phyloP scores from a whole-genome alignment of 1,140 invertebrate genomes.

The Ips nitidus region DNA sequence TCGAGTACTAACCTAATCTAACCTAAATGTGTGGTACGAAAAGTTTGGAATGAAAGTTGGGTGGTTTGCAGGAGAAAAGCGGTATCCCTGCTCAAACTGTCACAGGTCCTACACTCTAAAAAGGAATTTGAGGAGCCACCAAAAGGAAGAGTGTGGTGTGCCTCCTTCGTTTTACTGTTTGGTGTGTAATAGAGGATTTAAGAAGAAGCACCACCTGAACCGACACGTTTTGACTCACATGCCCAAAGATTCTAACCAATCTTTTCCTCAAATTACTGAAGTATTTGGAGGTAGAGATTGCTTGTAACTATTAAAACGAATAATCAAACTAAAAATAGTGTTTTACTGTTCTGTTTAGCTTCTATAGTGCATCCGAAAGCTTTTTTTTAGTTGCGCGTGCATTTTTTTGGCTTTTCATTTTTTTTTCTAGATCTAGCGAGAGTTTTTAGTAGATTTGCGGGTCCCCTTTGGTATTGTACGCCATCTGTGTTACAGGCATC shows the following conservation, averaged over 20 bases:
- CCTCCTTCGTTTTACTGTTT: constrained; percentile 52
- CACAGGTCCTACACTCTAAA: constrained; percentile 43
- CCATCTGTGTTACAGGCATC: constrained; percentile 27
- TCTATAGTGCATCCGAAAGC: neutral
- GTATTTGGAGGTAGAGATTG: too few species aligned
- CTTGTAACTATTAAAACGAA: too few species aligned
- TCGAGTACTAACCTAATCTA: too few species aligned
- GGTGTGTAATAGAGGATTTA: constrained; percentile 69
- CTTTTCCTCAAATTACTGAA: too few species aligned
- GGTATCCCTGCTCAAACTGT: constrained; percentile 42
- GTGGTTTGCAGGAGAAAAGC: neutral
- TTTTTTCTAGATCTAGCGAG: neutral
- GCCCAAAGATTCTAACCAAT: neutral
- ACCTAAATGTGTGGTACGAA: too few species aligned
- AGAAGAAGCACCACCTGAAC: constrained; percentile 57
- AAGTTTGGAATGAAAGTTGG: too few species aligned
- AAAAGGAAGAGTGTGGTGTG: constrained; percentile 44
- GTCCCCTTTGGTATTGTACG: constrained; percentile 20
- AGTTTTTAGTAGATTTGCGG: neutral
- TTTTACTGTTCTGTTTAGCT: too few species aligned
- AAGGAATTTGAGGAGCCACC: constrained; percentile 43
- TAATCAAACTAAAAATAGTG: too few species aligned
- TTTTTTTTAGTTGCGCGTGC: neutral
- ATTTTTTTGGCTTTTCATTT: constrained; percentile 5
- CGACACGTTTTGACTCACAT: constrained; percentile 47